Evolutionary conservation across 2,888 invertebrate species (phyloP), one percentile per base, ranked within the genome.

Genomic region (Rotaria magnacalcarata): DNA sequence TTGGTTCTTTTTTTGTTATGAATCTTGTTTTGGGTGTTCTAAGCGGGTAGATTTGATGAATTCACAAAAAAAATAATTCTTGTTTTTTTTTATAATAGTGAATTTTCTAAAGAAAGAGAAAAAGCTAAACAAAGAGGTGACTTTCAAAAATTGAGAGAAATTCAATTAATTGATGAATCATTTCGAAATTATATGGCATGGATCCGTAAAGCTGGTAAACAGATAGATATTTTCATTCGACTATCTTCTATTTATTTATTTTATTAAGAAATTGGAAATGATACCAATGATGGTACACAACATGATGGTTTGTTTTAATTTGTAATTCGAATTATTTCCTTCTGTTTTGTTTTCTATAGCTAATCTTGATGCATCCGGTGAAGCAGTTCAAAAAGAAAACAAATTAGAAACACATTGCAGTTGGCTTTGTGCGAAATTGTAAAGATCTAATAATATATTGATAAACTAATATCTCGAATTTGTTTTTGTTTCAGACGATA

Each of bases 1-100:
- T 99, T 89, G 99, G 99, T 87, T 99, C 99, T 87, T 99, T 99
- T 92, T 99, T 99, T 92, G 99, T 99, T 88, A 97, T 99, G 95
- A 99, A 99, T 92, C 94, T 99, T 85, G 99, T 99, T 94, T 96
- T 99, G 92, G 99, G 99, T 95, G 99, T 99, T 90, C 94, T 80
- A 6, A 80, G 80, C 47, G 80, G 80, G 80, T 80, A 80, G 8
- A 47, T 34, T 34, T 34, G 34, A 34, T 34, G 2, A 34, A 34
- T 34, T 34, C 34, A 34, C 34, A 34, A 34, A 34, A 34, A 34
- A 34, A 1, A 34, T 34, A 34, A 34, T 16, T 74, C 50, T 24
- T 54, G 1, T 50, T 7, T 43, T 0, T 16, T 84, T 43, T 16
- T 7, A 11, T 14, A 16, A 24, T 67, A 87, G 87, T 56, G 99